Conservation (phyloP, 1,140 invertebrate genomes). For the Saccostrea glomerata region DNA sequence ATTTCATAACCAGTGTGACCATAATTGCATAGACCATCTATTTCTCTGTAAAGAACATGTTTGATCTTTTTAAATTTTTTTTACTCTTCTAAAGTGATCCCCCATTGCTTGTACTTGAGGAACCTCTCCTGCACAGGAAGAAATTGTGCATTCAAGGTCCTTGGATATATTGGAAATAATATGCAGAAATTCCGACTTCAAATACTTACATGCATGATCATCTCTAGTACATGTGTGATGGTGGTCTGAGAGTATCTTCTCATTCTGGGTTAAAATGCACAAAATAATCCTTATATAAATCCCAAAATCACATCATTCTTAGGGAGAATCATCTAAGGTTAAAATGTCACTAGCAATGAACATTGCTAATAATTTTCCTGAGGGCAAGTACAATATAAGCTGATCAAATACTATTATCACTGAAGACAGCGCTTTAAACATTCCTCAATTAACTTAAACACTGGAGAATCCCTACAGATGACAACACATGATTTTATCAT, state of each 20-base stretch:
- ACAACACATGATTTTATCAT: conserved; percentile 4
- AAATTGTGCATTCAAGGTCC: background rate
- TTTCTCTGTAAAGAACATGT: background rate
- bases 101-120: background rate
- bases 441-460: conserved; percentile 21
- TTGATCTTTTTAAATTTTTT: background rate
- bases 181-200: background rate
- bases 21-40: background rate
- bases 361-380: conserved; percentile 16
- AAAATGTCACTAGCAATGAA: background rate
- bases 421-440: conserved; percentile 23
- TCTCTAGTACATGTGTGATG: conserved; percentile 15
- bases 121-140: background rate
- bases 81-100: background rate
- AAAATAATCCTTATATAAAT: background rate
- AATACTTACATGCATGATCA: conserved; percentile 24
- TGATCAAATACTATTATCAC: conserved; percentile 25
- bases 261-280: conserved; percentile 5
- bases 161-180: background rate
- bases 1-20: background rate
- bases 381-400: background rate
- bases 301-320: background rate
- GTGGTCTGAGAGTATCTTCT: conserved; percentile 13
- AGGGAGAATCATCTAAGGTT: background rate
- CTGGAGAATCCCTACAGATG: background rate